phyloP scores from a whole-genome alignment of 2,113 vertebrate species.

The Propithecus coquereli region DNA sequence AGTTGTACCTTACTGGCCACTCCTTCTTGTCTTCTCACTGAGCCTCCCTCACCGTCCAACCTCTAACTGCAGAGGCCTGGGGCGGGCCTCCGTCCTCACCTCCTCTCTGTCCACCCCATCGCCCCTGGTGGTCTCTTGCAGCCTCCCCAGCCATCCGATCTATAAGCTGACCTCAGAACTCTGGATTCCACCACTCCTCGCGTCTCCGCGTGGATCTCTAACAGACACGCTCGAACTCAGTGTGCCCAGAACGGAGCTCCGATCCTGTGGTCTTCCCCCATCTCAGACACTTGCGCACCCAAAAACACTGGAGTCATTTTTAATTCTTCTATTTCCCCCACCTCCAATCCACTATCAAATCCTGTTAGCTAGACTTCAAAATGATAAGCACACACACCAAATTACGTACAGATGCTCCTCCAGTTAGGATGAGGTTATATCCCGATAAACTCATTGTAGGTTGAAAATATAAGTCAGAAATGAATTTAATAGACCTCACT shows the following conservation, averaged over 20 bases:
- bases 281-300: background rate
- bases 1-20: background rate
- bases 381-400: background rate
- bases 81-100: background rate
- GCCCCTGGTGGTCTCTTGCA: background rate
- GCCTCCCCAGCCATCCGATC: background rate
- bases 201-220: background rate
- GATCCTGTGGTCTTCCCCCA: too few species aligned
- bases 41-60: background rate
- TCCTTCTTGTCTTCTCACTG: background rate
- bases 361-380: background rate
- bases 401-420: background rate
- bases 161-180: background rate
- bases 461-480: background rate
- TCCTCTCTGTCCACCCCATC: background rate
- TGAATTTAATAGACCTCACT: background rate
- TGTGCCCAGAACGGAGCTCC: background rate
- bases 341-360: background rate
- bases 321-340: background rate
- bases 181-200: background rate
- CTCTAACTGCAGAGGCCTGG: background rate
- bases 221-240: background rate
- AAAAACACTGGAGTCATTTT: background rate
- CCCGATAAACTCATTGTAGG: background rate
- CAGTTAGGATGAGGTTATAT: background rate